Percentiles rank a stretch among this genome's conserved stretches.
Conservation (phyloP, 1,140 invertebrate species). For the Ceratitis capitata region DNA sequence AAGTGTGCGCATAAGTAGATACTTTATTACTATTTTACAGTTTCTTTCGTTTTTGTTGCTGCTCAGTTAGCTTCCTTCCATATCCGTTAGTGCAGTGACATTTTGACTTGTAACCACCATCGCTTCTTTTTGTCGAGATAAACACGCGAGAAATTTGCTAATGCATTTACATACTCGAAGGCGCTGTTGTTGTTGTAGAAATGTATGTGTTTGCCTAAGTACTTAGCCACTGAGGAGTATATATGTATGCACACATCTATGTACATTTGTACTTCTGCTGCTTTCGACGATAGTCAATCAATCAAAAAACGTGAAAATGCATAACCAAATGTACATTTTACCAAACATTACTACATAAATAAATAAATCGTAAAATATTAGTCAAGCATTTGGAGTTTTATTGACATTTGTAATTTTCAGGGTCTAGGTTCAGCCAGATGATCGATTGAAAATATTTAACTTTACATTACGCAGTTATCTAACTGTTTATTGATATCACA, state of each 20-base stretch:
- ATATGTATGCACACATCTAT: not conserved
- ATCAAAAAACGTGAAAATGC: not conserved
- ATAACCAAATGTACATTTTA: not conserved
- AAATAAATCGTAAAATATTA: not conserved
- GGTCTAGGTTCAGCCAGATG: not conserved
- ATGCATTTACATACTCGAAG: not conserved
- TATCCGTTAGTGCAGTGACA: conserved; percentile 37
- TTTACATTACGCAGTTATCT: not conserved
- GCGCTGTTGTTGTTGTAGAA: not conserved
- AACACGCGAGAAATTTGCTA: conserved; percentile 28
- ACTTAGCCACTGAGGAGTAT: not conserved
- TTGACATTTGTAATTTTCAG: conserved; percentile 15
- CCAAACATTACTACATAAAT: not conserved
- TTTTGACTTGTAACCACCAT: conserved; percentile 31
- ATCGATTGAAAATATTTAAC: not conserved
- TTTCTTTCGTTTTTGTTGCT: not conserved
- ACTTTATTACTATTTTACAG: not conserved
- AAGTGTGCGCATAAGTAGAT: not conserved
- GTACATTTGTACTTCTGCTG: not conserved
- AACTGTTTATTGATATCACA: not conserved
- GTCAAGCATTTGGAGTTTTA: not conserved
- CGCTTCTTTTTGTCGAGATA: too few species aligned
- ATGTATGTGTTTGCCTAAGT: not conserved
- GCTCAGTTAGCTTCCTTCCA: not conserved
- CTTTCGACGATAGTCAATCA: not conserved